phyloP scores from a whole-genome alignment of 2,797 vertebrate genomes.

The Bradypodion pumilum region DNA sequence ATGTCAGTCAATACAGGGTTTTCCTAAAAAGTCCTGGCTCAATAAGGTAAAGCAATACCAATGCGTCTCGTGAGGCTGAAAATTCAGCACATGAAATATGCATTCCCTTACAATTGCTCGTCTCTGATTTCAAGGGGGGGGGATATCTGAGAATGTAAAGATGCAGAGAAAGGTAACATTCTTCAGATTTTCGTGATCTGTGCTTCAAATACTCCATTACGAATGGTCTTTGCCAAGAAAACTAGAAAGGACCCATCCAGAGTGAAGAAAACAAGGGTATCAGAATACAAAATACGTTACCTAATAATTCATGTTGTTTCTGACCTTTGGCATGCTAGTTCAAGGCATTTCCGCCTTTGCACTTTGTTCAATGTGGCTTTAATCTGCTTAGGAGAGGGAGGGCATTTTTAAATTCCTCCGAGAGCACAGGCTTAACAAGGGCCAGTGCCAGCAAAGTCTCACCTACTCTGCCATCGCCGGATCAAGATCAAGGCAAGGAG shows the following conservation, averaged over 20 bases:
- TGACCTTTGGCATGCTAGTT: conserved; percentile 44
- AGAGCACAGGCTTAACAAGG: conserved; percentile 22
- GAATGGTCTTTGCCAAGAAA: conserved; percentile 9
- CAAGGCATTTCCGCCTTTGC: conserved; percentile 51
- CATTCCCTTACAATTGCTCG: background rate
- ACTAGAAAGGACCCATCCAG: conserved; percentile 4
- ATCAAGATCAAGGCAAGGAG: background rate
- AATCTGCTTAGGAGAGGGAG: conserved; percentile 45
- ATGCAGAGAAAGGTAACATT: background rate
- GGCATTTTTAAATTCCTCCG: conserved; percentile 17
- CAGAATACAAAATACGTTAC: conserved; percentile 29
- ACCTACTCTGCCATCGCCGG: background rate
- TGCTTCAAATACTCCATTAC: background rate
- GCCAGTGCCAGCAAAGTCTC: background rate
- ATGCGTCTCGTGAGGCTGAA: background rate
- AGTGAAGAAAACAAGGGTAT: conserved; percentile 17
- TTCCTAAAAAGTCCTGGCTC: no score
- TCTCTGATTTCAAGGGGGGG: conserved; percentile 7
- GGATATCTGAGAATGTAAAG: background rate
- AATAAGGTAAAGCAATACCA: no score
- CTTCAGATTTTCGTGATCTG: background rate
- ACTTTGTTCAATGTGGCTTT: conserved; percentile 62
- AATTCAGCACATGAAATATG: background rate
- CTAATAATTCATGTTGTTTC: conserved; percentile 52
- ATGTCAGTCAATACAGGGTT: no score